Conservation (phyloP, 92 coral and sea anemone genomes). For the Parazoanthus swiftii region DNA sequence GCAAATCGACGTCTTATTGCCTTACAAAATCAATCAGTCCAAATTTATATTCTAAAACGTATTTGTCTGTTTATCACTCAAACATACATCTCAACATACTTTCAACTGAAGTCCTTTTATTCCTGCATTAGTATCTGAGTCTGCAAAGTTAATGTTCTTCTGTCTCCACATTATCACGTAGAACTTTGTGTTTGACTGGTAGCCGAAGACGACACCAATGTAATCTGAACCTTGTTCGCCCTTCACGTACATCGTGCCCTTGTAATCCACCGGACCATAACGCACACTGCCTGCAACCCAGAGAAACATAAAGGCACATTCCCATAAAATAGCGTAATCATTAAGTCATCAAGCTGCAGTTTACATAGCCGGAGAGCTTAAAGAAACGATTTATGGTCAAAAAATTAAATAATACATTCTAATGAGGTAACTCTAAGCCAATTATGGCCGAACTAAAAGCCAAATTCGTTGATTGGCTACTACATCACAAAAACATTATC, state of each 20-base stretch:
- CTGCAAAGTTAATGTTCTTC: constrained; percentile 80
- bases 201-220: constrained; percentile 93
- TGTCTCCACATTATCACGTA: constrained; percentile 95
- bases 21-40: no score
- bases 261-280: constrained; percentile 93
- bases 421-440: not conserved
- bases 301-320: not conserved
- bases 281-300: constrained; percentile 62
- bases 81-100: constrained; percentile 40
- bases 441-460: not conserved
- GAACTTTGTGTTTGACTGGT: constrained; percentile 90
- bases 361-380: no score
- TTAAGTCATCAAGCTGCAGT: not conserved
- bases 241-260: constrained; percentile 83
- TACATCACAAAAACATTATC: no score
- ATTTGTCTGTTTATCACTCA: not conserved
- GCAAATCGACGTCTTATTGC: no score
- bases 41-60: no score
- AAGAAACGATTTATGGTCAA: no score
- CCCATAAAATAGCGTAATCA: not conserved
- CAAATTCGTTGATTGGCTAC: not conserved
- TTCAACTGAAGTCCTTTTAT: constrained; percentile 92
- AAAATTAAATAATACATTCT: no score
- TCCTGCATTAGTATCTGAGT: constrained; percentile 67
- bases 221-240: constrained; percentile 82